These are phyloP conservation scores for Chloroclystis v-ata DNA, from an alignment of 2,888 invertebrate genomes.

Conservation along the genomic window DNA sequence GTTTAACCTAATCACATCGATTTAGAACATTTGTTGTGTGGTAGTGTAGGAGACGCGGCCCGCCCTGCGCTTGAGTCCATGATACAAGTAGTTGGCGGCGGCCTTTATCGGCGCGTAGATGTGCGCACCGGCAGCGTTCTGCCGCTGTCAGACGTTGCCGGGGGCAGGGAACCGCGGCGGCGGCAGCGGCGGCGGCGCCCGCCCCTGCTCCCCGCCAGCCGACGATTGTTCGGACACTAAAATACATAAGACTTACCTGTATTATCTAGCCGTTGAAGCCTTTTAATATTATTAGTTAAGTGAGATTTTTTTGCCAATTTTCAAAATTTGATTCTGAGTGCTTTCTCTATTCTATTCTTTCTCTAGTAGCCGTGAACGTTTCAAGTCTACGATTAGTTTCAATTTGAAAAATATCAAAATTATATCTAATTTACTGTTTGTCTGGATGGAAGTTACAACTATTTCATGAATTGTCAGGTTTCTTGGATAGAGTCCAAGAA, in stretches of 20 bases:
- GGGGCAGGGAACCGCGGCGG: constrained; percentile 88
- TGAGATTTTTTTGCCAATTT: too few species aligned
- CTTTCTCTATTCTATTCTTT: too few species aligned
- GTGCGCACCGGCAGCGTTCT: constrained; percentile 78
- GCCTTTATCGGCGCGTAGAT: constrained; percentile 80
- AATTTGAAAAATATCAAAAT: too few species aligned
- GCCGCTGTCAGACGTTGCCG: constrained; percentile 88
- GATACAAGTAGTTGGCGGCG: constrained; percentile 82
- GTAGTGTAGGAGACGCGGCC: constrained; percentile 68
- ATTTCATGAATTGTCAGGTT: too few species aligned
- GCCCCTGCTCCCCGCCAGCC: constrained; percentile 82
- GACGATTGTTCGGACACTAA: constrained; percentile 92
- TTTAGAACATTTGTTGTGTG: constrained; percentile 79
- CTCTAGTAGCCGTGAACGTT: too few species aligned
- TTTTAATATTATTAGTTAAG: too few species aligned
- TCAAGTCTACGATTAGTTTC: too few species aligned
- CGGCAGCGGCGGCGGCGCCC: constrained; percentile 89
- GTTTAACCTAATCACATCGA: constrained; percentile 73
- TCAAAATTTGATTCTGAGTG: too few species aligned
- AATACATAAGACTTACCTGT: not conserved
- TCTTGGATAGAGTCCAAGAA: too few species aligned
- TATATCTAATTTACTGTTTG: too few species aligned
- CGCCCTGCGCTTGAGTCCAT: constrained; percentile 79
- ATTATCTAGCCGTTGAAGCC: too few species aligned
- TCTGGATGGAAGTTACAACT: too few species aligned